phyloP scores from a whole-genome alignment of 92 coral and sea anemone species.

The Heliopora coerulea region DNA sequence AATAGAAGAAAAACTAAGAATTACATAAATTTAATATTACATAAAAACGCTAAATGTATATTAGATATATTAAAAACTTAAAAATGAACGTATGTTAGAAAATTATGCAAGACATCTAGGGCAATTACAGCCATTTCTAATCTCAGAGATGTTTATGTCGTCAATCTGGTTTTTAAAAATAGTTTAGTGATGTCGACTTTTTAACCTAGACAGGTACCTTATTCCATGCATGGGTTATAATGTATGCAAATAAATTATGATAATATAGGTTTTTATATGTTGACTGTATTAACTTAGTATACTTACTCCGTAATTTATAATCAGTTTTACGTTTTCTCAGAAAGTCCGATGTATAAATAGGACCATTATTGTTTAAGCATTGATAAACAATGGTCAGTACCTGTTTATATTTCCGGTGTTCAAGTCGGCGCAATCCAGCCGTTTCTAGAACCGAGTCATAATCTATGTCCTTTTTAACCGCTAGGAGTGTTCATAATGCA shows the following conservation, averaged over 20 bases:
- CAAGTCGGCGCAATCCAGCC: constrained; percentile 1
- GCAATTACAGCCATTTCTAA: no score
- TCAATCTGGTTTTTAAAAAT: no score
- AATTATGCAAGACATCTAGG: constrained; percentile 43
- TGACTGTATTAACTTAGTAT: constrained; percentile 46
- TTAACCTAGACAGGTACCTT: no score
- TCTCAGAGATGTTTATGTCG: no score
- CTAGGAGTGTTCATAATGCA: constrained; percentile 45
- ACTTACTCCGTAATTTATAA: constrained; percentile 32
- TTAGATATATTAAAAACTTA: no score
- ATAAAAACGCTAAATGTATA: no score
- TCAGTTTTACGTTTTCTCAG: constrained; percentile 34
- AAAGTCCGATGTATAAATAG: constrained; percentile 45
- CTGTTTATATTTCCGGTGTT: constrained; percentile 45
- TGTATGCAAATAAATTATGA: no score
- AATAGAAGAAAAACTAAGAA: no score
- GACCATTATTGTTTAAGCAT: not conserved
- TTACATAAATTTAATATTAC: no score
- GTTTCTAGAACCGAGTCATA: no score
- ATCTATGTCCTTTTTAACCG: constrained; percentile 33
- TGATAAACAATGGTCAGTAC: constrained; percentile 35
- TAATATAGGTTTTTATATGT: constrained; percentile 45
- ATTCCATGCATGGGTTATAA: no score
- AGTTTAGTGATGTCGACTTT: no score
- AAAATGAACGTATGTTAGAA: constrained; percentile 22